phyloP scores from a whole-genome alignment of 1,140 invertebrate genomes.

The Hyphantria cunea region DNA sequence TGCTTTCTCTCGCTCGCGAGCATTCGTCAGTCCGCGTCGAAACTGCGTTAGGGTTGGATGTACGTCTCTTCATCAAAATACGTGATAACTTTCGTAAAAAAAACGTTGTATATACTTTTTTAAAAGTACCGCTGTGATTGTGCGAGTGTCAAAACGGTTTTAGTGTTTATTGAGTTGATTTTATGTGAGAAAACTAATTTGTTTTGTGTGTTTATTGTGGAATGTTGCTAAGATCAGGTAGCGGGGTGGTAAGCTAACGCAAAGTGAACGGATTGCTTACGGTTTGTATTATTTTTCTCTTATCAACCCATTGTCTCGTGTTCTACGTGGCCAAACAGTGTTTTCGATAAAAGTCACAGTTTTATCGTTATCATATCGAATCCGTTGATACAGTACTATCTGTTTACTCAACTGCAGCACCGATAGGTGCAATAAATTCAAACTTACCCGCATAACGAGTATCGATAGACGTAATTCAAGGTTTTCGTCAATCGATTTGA shows the following conservation, averaged over 20 bases:
- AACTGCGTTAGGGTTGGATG: constrained; percentile 32
- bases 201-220: constrained; percentile 47
- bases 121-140: constrained; percentile 49
- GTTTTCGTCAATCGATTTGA: constrained; percentile 35
- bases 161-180: constrained; percentile 37
- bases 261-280: constrained; percentile 59
- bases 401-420: constrained; percentile 17
- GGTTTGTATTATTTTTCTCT: constrained; percentile 61
- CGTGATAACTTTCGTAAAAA: constrained; percentile 72
- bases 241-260: constrained; percentile 35
- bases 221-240: constrained; percentile 57
- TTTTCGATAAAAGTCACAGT: constrained; percentile 35
- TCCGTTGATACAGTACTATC: constrained; percentile 21
- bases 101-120: constrained; percentile 54
- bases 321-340: constrained; percentile 37
- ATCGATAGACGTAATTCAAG: constrained; percentile 23
- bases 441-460: constrained; percentile 30
- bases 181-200: constrained; percentile 46
- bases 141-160: constrained; percentile 48
- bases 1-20: constrained; percentile 56
- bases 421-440: constrained; percentile 15
- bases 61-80: constrained; percentile 31
- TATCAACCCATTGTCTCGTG: constrained; percentile 44
- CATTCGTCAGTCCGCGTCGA: constrained; percentile 51
- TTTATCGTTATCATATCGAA: constrained; percentile 29